phyloP scores from a whole-genome alignment of 2,888 invertebrate species.

The Branchellion lobata region DNA sequence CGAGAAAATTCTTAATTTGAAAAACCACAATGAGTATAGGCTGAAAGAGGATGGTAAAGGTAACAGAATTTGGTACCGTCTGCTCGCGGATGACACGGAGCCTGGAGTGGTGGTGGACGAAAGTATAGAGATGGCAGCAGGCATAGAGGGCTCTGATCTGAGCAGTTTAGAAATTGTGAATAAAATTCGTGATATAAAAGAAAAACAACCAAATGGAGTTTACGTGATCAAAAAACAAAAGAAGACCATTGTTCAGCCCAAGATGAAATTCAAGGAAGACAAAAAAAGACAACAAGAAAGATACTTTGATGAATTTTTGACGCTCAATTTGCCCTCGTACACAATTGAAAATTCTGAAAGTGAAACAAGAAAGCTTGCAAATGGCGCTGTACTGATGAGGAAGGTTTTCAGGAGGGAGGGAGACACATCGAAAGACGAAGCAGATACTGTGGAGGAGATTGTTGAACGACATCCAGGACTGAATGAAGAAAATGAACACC shows the following conservation, averaged over 20 bases:
- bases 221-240: neutral
- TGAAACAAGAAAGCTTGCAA: neutral
- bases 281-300: slow-evolving; percentile 3
- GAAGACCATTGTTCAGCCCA: neutral
- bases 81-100: neutral
- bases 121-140: neutral
- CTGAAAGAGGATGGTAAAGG: neutral
- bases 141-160: neutral
- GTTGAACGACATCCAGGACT: neutral
- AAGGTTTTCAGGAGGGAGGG: neutral
- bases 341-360: neutral
- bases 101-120: neutral
- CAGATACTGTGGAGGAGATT: neutral
- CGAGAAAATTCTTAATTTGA: neutral
- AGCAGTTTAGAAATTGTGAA: neutral
- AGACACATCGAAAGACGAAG: neutral
- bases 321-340: neutral
- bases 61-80: neutral
- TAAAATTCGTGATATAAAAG: neutral
- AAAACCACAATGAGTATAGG: neutral
- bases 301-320: slow-evolving; percentile 13
- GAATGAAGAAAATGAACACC: neutral
- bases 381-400: neutral
- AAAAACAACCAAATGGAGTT: neutral
- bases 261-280: neutral